Percentiles rank a stretch among this genome's conserved stretches.
Conservation (phyloP, 2,888 invertebrate species). For the Acleris laterana region DNA sequence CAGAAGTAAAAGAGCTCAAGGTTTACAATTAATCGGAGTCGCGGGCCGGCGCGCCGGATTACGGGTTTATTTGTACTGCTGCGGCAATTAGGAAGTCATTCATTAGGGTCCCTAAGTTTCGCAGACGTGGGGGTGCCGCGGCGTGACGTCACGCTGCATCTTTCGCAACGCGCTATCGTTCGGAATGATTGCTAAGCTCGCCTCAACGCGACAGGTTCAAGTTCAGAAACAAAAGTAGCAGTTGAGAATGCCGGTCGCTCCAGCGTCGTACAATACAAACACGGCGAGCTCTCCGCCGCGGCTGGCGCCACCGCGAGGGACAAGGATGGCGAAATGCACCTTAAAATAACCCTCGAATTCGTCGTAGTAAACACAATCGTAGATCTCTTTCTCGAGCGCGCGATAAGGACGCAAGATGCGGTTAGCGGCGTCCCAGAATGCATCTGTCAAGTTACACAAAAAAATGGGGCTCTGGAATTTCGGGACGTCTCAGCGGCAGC, state of each 20-base stretch:
- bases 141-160: slow-evolving; percentile 70
- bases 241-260: slow-evolving; percentile 67
- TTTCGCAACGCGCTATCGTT: slow-evolving; percentile 62
- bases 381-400: slow-evolving; percentile 71
- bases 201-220: slow-evolving; percentile 50
- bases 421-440: slow-evolving; percentile 81
- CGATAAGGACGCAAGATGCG: slow-evolving; percentile 81
- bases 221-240: slow-evolving; percentile 65
- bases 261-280: slow-evolving; percentile 67
- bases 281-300: slow-evolving; percentile 66
- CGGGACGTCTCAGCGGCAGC: slow-evolving; percentile 74
- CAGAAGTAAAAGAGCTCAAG: slow-evolving; percentile 71
- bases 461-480: slow-evolving; percentile 79
- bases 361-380: slow-evolving; percentile 69
- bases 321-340: slow-evolving; percentile 73
- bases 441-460: slow-evolving; percentile 81
- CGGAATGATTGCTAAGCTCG: slow-evolving; percentile 56
- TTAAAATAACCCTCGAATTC: slow-evolving; percentile 79
- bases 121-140: slow-evolving; percentile 82
- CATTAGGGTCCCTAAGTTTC: slow-evolving; percentile 84
- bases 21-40: slow-evolving; percentile 75
- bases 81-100: slow-evolving; percentile 84
- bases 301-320: slow-evolving; percentile 76
- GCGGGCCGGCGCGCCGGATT: slow-evolving; percentile 72
- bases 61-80: slow-evolving; percentile 77